phyloP scores from a whole-genome alignment of 1,140 invertebrate species.

The Leptoteleia sp. region DNA sequence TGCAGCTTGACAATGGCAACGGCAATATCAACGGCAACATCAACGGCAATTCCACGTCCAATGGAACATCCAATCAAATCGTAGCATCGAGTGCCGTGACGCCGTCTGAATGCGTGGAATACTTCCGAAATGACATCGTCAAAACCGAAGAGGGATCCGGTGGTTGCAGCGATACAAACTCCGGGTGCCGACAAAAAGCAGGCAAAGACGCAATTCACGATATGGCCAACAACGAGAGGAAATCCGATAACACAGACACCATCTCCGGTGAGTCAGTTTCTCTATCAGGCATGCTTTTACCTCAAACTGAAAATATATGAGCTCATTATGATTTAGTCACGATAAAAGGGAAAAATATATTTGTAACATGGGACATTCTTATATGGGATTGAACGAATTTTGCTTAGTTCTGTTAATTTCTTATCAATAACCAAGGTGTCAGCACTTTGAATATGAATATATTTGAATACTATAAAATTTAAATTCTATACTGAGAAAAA shows the following conservation, averaged over 20 bases:
- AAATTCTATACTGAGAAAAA: no score
- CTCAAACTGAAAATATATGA: conserved; percentile 19
- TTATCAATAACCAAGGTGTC: no score
- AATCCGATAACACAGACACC: conserved; percentile 73
- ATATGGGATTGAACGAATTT: no score
- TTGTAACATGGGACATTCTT: no score
- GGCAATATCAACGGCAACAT: no score
- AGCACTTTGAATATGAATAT: no score
- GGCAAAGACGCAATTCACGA: conserved; percentile 72
- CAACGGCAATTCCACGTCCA: no score
- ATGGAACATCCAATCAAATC: conserved; percentile 65
- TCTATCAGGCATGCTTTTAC: conserved; percentile 13
- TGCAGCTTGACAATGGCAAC: conserved; percentile 68
- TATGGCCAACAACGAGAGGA: conserved; percentile 69
- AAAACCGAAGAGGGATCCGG: conserved; percentile 60
- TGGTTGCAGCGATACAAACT: conserved; percentile 64
- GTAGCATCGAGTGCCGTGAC: conserved; percentile 53
- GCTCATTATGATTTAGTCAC: conserved; percentile 38
- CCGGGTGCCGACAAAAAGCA: conserved; percentile 72
- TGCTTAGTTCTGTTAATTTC: no score
- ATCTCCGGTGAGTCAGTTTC: conserved; percentile 73
- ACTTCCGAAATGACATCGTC: conserved; percentile 53
- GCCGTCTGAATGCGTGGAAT: conserved; percentile 60
- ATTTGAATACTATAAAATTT: no score
- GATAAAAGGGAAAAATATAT: conserved; percentile 33